A percentile compares a stretch with the other conserved stretches of the same genome.
phyloP scores from a whole-genome alignment of 2,113 vertebrate species.

The Myotis yumanensis region DNA sequence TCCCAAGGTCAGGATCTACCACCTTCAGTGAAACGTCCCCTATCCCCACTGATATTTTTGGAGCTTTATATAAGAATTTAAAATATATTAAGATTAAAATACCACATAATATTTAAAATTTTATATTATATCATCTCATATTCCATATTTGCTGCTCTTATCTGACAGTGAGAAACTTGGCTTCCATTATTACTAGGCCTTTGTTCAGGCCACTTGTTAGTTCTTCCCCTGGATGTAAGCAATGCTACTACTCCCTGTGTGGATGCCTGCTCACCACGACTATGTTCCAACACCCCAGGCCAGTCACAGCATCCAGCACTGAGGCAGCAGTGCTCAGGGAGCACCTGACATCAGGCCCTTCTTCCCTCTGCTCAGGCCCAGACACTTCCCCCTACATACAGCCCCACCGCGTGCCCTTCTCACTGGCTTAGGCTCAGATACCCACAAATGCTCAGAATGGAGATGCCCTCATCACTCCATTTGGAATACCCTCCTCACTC shows the following conservation, averaged over 20 bases:
- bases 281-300: not conserved
- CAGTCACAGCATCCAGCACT: not conserved
- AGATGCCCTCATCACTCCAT: not conserved
- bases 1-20: not conserved
- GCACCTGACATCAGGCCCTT: not conserved
- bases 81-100: not conserved
- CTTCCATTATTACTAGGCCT: not conserved
- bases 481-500: not conserved
- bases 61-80: not conserved
- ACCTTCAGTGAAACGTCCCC: not conserved
- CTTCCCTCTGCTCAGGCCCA: not conserved
- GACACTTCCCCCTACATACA: not conserved
- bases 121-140: not conserved
- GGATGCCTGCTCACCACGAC: not conserved
- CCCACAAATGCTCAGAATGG: not conserved
- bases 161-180: not conserved
- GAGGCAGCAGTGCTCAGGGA: not conserved
- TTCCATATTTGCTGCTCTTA: not conserved
- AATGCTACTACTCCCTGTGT: not conserved
- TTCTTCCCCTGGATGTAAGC: not conserved
- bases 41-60: not conserved
- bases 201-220: constrained; percentile 4
- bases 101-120: not conserved
- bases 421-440: not conserved
- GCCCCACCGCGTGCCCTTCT: not conserved